These are phyloP conservation scores for Drosophila demipolita DNA, from an alignment of 2,888 invertebrate genomes.

Conservation along the genomic window DNA sequence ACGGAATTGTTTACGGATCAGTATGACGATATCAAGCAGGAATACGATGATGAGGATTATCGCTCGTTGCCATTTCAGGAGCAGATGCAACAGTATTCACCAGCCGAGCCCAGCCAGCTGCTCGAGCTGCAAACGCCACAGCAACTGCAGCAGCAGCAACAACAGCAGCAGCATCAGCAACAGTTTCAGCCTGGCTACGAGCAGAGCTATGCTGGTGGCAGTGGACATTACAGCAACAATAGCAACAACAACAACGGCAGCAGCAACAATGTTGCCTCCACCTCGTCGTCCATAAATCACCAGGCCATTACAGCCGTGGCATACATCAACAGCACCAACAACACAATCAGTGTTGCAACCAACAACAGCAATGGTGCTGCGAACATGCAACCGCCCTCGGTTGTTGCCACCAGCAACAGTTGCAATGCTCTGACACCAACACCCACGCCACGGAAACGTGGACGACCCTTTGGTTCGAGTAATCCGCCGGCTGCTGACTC, in stretches of 20 bases:
- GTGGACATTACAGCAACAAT: constrained; percentile 24
- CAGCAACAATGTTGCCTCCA: constrained; percentile 31
- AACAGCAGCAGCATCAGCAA: constrained; percentile 62
- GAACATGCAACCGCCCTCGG: constrained; percentile 56
- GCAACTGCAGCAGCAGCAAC: constrained; percentile 68
- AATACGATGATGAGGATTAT: constrained; percentile 75
- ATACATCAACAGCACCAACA: constrained; percentile 70
- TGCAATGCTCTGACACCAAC: constrained; percentile 28
- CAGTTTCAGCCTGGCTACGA: constrained; percentile 47
- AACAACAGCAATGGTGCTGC: constrained; percentile 55
- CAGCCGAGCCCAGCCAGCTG: constrained; percentile 66
- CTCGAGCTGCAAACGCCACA: constrained; percentile 77
- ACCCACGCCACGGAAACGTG: constrained; percentile 69
- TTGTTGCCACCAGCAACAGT: constrained; percentile 4
- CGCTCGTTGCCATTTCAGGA: constrained; percentile 67
- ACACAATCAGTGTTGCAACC: constrained; percentile 69
- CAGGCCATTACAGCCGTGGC: constrained; percentile 74
- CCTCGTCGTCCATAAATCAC: constrained; percentile 57
- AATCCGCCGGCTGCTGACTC: constrained; percentile 62
- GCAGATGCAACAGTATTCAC: constrained; percentile 68
- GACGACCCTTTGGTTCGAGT: constrained; percentile 65
- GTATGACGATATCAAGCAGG: constrained; percentile 74
- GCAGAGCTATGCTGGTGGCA: constrained; percentile 27
- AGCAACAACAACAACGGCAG: constrained; percentile 32
- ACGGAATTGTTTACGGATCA: constrained; percentile 79